Conservation (phyloP, 2,888 invertebrate genomes). For the Dinocampus coccinellae region DNA sequence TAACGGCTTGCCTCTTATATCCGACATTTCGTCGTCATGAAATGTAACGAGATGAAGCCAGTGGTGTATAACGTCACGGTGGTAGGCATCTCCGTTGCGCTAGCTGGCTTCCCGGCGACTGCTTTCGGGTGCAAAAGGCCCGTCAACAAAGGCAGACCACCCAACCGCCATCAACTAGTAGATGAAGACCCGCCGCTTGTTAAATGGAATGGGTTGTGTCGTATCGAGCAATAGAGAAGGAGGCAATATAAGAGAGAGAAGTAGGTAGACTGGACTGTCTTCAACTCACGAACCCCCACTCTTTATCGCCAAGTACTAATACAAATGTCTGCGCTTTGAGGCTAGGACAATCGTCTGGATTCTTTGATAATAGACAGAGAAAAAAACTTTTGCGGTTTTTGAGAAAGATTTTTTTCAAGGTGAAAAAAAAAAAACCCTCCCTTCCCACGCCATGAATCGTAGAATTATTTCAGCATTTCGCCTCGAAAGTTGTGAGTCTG, state of each 20-base stretch:
- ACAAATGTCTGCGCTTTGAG: slow-evolving; percentile 5
- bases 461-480: slow-evolving; percentile 30
- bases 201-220: background rate
- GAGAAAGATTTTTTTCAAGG: slow-evolving; percentile 9
- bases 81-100: slow-evolving; percentile 62
- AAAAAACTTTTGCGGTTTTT: slow-evolving; percentile 15
- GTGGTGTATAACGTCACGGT: slow-evolving; percentile 72
- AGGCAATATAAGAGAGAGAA: slow-evolving; percentile 38
- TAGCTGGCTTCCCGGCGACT: slow-evolving; percentile 63
- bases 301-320: slow-evolving; percentile 19
- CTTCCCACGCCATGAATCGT: slow-evolving; percentile 33
- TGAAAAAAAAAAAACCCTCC: slow-evolving; percentile 25
- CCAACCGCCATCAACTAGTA: slow-evolving; percentile 30
- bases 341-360: slow-evolving; percentile 24
- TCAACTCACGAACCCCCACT: slow-evolving; percentile 12
- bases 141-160: slow-evolving; percentile 59
- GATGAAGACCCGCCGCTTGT: slow-evolving; percentile 24
- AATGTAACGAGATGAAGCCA: slow-evolving; percentile 70
- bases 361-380: slow-evolving; percentile 21
- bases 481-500: slow-evolving; percentile 29
- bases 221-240: background rate
- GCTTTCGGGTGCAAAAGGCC: slow-evolving; percentile 54
- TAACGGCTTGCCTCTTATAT: slow-evolving; percentile 55
- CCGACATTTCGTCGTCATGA: slow-evolving; percentile 63
- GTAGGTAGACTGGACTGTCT: slow-evolving; percentile 38